phyloP scores from a whole-genome alignment of 2,888 invertebrate genomes.

The Eilema sororculum region DNA sequence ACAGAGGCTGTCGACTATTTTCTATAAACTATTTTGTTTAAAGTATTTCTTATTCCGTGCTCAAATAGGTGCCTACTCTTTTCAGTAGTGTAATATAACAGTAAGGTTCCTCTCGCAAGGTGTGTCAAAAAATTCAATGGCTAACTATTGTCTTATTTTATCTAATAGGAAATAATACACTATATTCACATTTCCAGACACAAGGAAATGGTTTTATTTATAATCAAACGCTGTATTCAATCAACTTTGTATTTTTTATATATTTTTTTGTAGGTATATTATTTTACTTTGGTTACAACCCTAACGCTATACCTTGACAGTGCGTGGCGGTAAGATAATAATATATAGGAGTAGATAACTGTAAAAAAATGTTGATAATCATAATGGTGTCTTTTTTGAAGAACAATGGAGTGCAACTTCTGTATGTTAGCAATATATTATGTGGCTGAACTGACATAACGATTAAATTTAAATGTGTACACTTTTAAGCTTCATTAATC shows the following conservation, averaged over 20 bases:
- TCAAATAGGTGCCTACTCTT: background rate
- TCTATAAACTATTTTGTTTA: no score
- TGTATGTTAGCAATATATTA: background rate
- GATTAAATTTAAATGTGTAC: conserved; percentile 61
- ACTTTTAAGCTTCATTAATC: conserved; percentile 70
- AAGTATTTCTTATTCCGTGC: background rate
- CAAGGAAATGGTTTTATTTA: no score
- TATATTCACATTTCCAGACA: no score
- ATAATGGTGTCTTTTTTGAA: background rate
- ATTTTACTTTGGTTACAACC: background rate
- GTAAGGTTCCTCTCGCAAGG: no score
- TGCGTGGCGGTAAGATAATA: background rate
- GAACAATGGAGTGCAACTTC: conserved; percentile 1
- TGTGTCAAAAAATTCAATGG: no score
- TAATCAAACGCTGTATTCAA: background rate
- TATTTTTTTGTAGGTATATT: background rate
- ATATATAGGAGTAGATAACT: background rate
- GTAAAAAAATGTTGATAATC: background rate
- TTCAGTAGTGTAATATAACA: background rate
- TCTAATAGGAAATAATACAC: no score
- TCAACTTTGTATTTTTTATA: background rate
- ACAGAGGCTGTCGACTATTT: no score
- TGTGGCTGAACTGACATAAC: conserved; percentile 49
- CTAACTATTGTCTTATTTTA: no score
- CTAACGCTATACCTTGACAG: background rate